Base-by-base conservation (phyloP, 2,797 vertebrate genomes). In the Rhodeus uyekii region DNA sequence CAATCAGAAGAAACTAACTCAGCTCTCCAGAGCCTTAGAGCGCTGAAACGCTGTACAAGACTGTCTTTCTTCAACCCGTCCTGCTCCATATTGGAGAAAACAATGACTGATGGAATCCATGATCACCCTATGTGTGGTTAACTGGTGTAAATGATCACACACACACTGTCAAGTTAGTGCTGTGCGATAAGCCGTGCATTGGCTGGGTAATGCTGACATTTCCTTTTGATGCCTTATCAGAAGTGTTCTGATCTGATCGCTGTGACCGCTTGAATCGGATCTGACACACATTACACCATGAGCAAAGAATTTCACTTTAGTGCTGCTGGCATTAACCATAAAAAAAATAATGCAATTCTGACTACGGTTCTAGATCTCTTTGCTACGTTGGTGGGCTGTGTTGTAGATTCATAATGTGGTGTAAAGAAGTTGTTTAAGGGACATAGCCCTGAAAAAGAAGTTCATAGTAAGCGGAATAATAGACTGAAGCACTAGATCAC, bases 1-100 rank as follows among this genome's bases (percentile, higher is more conserved):
- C 94, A 96, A 95, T 91, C 97, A 98, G 93, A 95, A 95, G 88
- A 96, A 92, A 83, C 94, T 99, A 61, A 96, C 96, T 3, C 92
- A 96, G 89, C 95, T 98, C 2, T 98, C 97, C 0, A 94, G 94
- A 29, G 92, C 92, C 38, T 86, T 96, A 39, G 97, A 98, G 83
- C 92, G 95, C 1, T 97, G 90, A 86, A 65, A 55, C 42, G 3
- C 39, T 46, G 18, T 39, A 19, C n/a, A 60, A 36, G 9, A 63
- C 39, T 34, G 14, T 46, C 39, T 61, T 46, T 73, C 44, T 9
- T 78, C 81, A 74, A 50, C 24, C 48, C 50, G 34, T 72, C 10
- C 36, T 67, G 65, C 85, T 82, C 67, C 72, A 79, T 86, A 86
- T 5, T 13, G 34, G 82, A 87, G 78, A 73, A 87, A 8, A 4